Conservation (phyloP, 2,113 vertebrate genomes). For the Gobiocypris rarus region DNA sequence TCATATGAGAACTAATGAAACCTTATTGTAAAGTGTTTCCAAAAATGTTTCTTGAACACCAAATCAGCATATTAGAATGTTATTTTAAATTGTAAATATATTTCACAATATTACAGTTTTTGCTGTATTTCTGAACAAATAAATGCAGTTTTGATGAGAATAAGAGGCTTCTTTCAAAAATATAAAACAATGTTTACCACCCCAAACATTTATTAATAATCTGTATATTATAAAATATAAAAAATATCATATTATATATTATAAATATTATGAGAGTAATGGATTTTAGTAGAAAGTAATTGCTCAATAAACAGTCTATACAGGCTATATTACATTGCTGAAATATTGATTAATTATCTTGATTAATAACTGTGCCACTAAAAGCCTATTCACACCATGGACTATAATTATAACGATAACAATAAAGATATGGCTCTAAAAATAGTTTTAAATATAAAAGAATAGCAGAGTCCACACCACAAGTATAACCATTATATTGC, state of each 20-base stretch:
- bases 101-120: not conserved
- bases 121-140: not conserved
- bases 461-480: too few relatives aligned
- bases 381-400: too few relatives aligned
- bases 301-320: not conserved
- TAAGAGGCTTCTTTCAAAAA: not conserved
- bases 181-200: too few relatives aligned
- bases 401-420: too few relatives aligned
- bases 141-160: not conserved
- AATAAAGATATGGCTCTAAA: too few relatives aligned
- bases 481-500: too few relatives aligned
- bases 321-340: not conserved
- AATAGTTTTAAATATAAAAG: too few relatives aligned
- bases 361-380: slow-evolving; percentile 5
- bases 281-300: not conserved
- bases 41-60: not conserved
- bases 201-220: too few relatives aligned
- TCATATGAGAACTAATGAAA: too few relatives aligned
- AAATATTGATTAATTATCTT: not conserved
- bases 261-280: not conserved
- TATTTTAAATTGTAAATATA: not conserved
- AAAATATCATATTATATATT: too few relatives aligned
- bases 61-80: not conserved
- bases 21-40: too few relatives aligned
- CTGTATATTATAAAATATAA: too few relatives aligned